Percentiles rank a stretch among this genome's conserved stretches.
Conservation (phyloP, 2,888 invertebrate species). For the Caenorhabditis macrosperma region DNA sequence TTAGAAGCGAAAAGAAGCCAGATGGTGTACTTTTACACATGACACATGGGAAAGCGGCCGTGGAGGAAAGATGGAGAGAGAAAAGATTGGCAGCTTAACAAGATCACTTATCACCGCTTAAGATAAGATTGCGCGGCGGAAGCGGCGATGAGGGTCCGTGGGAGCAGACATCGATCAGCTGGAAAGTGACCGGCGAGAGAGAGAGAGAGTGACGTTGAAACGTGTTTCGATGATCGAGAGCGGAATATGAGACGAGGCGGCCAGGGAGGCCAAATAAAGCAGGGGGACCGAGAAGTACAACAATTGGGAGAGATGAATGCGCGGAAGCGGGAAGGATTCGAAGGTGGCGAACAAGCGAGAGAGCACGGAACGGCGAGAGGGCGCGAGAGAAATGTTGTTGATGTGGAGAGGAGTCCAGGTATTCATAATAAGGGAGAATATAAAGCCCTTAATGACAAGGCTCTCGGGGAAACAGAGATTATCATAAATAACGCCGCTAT, state of each 20-base stretch:
- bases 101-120: conserved; percentile 3
- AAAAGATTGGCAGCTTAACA: neutral
- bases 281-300: neutral
- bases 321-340: neutral
- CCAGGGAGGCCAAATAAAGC: conserved; percentile 21
- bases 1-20: neutral
- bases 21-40: conserved; percentile 38
- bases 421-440: neutral
- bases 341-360: neutral
- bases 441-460: neutral
- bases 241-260: neutral
- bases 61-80: neutral
- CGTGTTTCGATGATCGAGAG: conserved; percentile 21
- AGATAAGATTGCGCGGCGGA: neutral
- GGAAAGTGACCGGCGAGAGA: neutral
- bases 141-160: neutral
- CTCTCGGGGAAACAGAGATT: neutral
- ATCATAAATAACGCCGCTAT: no score
- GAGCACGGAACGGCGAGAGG: neutral
- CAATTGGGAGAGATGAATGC: conserved; percentile 10
- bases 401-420: neutral
- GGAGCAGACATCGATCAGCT: neutral
- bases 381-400: conserved; percentile 1
- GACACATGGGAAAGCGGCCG: conserved; percentile 9
- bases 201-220: conserved; percentile 29